Evolutionary conservation across 2,113 vertebrate genomes (phyloP), one percentile per base, ranked within the genome.

Genomic region (Thunnus thynnus): DNA sequence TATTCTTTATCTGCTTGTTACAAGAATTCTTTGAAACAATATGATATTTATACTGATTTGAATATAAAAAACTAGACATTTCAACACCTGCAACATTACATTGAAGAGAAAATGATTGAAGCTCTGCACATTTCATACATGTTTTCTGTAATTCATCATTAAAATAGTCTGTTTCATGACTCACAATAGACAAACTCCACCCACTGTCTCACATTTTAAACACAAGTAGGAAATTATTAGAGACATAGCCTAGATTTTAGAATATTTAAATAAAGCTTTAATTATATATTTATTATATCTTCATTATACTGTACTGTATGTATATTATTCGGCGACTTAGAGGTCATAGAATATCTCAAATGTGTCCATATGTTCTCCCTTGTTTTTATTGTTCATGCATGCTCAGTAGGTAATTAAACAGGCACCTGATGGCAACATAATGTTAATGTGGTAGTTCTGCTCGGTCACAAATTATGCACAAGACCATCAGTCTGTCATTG

Each of bases 391-490:
- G 20, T 27, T 11, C 16, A 44, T 36, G 13, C 20, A 61, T 79
- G n/a, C 20, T 52, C 6, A 17, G 13, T 64, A 72, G 32, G 41
- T 67, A 71, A 65, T 66, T 70, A 32, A 62, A 68, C 18, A 30
- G 56, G 17, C 66, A 74, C 25, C 55, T 76, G 14, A 61, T 41
- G 71, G 44, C 48, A 73, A 25, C 52, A 71, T 17, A 18, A 62
- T 82, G 44, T 67, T 54, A 5, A 70, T 36, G 58, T 54, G 2
- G 52, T 48, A 20, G 14, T 66, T 30, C 10, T 6, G 3, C 20
- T 13, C 3, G 3, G 27, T 36, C 27, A 48, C 41, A 65, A 71
- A 64, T 67, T 30, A 71, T 78, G 41, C 9, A 51, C 20, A 25
- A 47, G 4, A 41, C 44, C 30, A 3, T 22, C 27, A 27, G 55